phyloP scores from a whole-genome alignment of 2,113 vertebrate genomes.

The Panthera tigris region DNA sequence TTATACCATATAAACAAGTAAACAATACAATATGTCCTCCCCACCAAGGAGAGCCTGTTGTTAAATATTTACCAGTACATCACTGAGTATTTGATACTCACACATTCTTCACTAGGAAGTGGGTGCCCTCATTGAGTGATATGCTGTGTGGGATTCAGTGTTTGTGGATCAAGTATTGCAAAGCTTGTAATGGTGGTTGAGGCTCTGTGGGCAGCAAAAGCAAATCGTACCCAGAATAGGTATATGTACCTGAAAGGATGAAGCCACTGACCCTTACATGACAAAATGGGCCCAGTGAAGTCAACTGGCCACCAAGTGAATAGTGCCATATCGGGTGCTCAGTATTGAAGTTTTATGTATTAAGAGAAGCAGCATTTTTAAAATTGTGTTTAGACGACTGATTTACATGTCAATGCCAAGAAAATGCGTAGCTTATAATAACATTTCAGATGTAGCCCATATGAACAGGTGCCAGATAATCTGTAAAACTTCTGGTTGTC shows the following conservation, averaged over 20 bases:
- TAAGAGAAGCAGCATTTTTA: conserved; percentile 51
- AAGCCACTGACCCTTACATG: neutral
- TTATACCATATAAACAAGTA: neutral
- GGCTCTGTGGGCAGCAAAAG: neutral
- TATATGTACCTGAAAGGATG: neutral
- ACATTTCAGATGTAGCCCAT: conserved; percentile 66
- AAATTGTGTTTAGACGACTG: conserved; percentile 73
- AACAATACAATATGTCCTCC: neutral
- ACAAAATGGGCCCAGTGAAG: neutral
- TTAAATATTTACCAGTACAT: neutral
- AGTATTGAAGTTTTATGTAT: neutral
- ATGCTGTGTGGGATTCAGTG: neutral
- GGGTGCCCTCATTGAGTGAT: neutral
- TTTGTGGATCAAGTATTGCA: neutral
- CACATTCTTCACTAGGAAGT: neutral
- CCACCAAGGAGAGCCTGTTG: neutral
- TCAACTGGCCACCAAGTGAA: neutral
- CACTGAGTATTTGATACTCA: neutral
- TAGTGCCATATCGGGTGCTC: neutral
- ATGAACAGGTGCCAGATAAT: conserved; percentile 72
- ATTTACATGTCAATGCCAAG: conserved; percentile 74
- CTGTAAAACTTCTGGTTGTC: conserved; percentile 45
- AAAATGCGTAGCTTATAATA: conserved; percentile 66
- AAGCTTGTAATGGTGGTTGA: neutral
- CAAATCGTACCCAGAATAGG: neutral